Evolutionary conservation across 2,113 vertebrate species (phyloP).

Genomic region (Petromus typicus): DNA sequence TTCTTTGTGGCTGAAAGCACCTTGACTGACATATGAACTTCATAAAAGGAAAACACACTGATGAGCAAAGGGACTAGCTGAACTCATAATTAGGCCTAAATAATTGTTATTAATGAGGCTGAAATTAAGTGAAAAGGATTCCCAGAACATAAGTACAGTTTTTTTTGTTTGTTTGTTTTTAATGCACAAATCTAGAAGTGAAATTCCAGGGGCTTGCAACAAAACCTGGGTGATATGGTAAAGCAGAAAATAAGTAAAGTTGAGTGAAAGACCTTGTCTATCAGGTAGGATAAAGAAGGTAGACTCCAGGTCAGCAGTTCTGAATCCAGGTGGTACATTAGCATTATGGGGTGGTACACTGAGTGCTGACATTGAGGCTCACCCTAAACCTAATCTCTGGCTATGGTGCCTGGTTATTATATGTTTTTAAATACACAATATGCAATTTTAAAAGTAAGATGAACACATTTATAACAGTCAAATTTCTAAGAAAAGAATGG

Average conservation of each 20-base stretch:
- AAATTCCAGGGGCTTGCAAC: conserved; percentile 53
- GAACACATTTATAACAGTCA: background rate
- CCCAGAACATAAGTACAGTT: background rate
- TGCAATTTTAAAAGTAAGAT: background rate
- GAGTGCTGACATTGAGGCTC: background rate
- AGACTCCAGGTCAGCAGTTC: background rate
- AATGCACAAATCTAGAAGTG: conserved; percentile 32
- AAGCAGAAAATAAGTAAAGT: background rate
- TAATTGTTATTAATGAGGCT: conserved; percentile 68
- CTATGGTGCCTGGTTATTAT: background rate
- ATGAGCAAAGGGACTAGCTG: conserved; percentile 8
- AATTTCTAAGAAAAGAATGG: background rate
- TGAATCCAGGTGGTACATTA: no score
- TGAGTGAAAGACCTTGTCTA: background rate
- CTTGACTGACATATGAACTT: background rate
- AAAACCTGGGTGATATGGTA: background rate
- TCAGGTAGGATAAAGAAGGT: no score
- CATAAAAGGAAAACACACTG: background rate
- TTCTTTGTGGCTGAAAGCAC: background rate
- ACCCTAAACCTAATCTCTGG: background rate
- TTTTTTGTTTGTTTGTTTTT: no score
- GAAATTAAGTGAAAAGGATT: conserved; percentile 68
- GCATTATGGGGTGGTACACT: fast-evolving
- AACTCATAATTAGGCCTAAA: conserved; percentile 53
- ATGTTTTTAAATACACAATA: background rate